These are phyloP conservation scores for Trichonephila clavipes DNA, from an alignment of 1,140 invertebrate species.

Conservation along the genomic window DNA sequence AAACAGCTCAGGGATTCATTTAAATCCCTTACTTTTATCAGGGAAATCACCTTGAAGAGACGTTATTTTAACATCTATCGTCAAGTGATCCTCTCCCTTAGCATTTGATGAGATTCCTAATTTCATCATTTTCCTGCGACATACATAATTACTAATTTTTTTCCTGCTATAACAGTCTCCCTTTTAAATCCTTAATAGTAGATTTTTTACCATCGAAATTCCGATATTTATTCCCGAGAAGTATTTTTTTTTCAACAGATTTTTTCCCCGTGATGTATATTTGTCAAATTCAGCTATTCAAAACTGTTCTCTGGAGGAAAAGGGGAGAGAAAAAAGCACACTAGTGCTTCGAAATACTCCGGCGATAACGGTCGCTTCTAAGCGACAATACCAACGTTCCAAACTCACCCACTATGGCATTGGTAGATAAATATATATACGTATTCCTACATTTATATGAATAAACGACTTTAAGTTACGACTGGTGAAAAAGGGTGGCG, in stretches of 20 bases:
- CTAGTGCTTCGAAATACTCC: slow-evolving; percentile 14
- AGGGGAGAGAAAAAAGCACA: neutral
- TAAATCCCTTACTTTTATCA: too few species aligned
- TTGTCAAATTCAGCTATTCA: slow-evolving; percentile 47
- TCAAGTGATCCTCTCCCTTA: too few species aligned
- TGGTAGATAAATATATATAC: slow-evolving; percentile 55
- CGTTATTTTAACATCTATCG: too few species aligned
- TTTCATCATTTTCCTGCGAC: too few species aligned
- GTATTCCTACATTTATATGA: slow-evolving; percentile 48
- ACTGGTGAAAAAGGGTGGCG: neutral
- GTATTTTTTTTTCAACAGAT: neutral
- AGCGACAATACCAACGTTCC: slow-evolving; percentile 34
- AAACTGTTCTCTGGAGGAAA: neutral
- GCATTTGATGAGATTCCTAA: too few species aligned
- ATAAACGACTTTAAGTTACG: slow-evolving; percentile 60
- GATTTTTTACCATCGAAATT: neutral
- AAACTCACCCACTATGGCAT: slow-evolving; percentile 10
- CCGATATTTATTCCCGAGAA: neutral
- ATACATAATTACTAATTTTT: too few species aligned
- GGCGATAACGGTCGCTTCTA: slow-evolving; percentile 39
- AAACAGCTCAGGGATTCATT: too few species aligned
- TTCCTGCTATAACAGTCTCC: too few species aligned
- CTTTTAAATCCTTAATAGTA: neutral
- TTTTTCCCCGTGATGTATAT: slow-evolving; percentile 6
- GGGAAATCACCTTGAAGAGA: too few species aligned